Percentiles rank a stretch among this genome's conserved stretches.
Conservation (phyloP, 2,888 invertebrate genomes). For the Rapana venosa region DNA sequence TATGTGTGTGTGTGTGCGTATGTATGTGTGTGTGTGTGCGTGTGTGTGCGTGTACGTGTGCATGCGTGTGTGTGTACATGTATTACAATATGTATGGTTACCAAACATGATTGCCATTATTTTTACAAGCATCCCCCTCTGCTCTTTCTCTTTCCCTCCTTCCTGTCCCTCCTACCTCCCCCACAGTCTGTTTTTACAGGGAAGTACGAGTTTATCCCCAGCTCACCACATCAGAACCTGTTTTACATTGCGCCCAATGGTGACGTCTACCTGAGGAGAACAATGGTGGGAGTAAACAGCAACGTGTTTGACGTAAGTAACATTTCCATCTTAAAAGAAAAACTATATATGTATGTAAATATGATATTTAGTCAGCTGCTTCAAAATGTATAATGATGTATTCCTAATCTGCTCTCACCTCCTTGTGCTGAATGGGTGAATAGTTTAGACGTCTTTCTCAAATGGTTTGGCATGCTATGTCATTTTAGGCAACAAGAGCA, state of each 20-base stretch:
- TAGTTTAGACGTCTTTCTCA: too few species aligned
- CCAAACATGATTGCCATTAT: not conserved
- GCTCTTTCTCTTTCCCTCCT: not conserved
- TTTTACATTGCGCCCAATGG: constrained; percentile 58
- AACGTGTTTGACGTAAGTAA: constrained; percentile 57
- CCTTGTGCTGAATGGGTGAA: too few species aligned
- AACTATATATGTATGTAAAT: too few species aligned
- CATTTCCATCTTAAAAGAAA: too few species aligned
- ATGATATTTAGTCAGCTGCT: too few species aligned
- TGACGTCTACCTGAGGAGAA: constrained; percentile 54
- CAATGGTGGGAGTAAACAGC: constrained; percentile 53
- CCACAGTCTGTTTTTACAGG: not conserved
- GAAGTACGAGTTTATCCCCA: constrained; percentile 46
- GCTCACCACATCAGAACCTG: constrained; percentile 42
- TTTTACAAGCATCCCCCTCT: not conserved
- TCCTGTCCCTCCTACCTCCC: not conserved
- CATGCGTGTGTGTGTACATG: not conserved
- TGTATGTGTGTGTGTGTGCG: constrained; percentile 28
- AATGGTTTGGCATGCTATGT: too few species aligned
- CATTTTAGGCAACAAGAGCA: too few species aligned
- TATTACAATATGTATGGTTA: not conserved
- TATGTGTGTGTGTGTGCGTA: not conserved
- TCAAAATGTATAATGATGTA: too few species aligned
- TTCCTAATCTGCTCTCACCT: too few species aligned
- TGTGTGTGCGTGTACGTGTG: not conserved